Evolutionary conservation across 92 coral and sea anemone species (phyloP), one percentile per base, ranked within the genome.

Genomic region (Bergia puertoricense): DNA sequence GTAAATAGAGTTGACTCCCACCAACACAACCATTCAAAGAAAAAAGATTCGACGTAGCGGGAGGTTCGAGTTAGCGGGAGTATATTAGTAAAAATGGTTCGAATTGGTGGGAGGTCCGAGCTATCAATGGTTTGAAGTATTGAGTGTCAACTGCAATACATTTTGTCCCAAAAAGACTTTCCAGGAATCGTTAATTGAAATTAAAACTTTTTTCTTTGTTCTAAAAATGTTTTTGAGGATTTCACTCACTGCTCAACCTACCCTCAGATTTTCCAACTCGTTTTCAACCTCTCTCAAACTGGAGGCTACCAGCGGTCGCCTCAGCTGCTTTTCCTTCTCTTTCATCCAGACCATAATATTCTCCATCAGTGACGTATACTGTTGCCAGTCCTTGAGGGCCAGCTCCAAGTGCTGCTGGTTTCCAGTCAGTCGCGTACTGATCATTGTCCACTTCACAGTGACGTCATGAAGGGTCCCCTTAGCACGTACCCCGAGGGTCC

Each of bases 291-390:
- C 99, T 56, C 86, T 86, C 68, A 94, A 74, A 57, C 86, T 86
- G 18, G 88, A 85, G 22, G 98, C 98, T 65, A 80, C 83, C 71
- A 93, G 93, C 68, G 91, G 95, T 40, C 83, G 46, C 88, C 92
- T 94, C 41, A 97, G 81, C 37, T 78, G 72, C 85, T 94, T 93
- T 66, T 97, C 99, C 44, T 94, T 97, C 72, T 95, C 96, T 91
- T 94, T 89, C 85, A 97, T 88, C 99, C 99, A 97, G 57, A 94
- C 92, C 99, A 95, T 97, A 54, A 96, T 90, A 77, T 95, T 96
- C 74, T 97, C 99, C 91, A 93, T 95, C 78, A 96, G 94, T 66
- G 95, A 90, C 48, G 99, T 94, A 75, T 97, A 97, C 51, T 97
- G 96, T 79, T 97, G 99, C 99, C 99, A 97, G 74, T 97, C 98